Base-by-base conservation (phyloP, 2,888 invertebrate species). In the Achlya flavicornis region DNA sequence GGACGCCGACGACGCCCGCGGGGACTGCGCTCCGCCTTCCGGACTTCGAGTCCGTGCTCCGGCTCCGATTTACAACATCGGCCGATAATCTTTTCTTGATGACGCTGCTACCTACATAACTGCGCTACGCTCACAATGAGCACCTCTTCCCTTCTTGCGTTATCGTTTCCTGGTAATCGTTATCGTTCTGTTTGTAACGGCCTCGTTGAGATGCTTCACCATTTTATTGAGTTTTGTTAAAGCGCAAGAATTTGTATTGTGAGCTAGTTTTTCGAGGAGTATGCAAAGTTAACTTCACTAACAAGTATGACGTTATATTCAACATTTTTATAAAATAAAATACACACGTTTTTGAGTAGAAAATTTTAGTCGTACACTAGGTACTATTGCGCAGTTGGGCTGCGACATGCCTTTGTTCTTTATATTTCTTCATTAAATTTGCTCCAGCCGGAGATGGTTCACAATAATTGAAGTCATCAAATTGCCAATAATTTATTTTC, bases 71-170 rank as follows among this genome's bases (percentile, higher is more conserved):
- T 89, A 92, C 93, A 89, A 89, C 93, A 87, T 85, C 84, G 80
- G 71, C 88, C 86, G 90, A 91, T 92, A 92, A 92, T 92, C 91
- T 92, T 91, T 91, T 91, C 90, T 89, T 89, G 90, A 91, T 91
- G 91, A 90, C 89, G 79, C 72, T 71, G 72, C 73, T 74, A 73
- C 64, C 65, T 69, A 69, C 64, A 61, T 19, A 57, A 66, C 59
- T 60, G 66, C 59, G 35, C 38, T 41, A 38, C 41, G 41, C 26
- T 60, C 41, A 41, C 60, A 16, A 41, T 41, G 16, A 60, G 38
- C 35, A 41, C 41, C 60, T 41, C 41, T 60, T 43, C 41, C 41
- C 19, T 19, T 11, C 60, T 38, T 43, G 41, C 41, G 19, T 43
- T 41, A 16, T 38, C 60, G 60, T 35, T 16, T 58, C 35, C 60